Base-by-base conservation (phyloP, 2,888 invertebrate species). In the Phoenoteleia sp. region DNA sequence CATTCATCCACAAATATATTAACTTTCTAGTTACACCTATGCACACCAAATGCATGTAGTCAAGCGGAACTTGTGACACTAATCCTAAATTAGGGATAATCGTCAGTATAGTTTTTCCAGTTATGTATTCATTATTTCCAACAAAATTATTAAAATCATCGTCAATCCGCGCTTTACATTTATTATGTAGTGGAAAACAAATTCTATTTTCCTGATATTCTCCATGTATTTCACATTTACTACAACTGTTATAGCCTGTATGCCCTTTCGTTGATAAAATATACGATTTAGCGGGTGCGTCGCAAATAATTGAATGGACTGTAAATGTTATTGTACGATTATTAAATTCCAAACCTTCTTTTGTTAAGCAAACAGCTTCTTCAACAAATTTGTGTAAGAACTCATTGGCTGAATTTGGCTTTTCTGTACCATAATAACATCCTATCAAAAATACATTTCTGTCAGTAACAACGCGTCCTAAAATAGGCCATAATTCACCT, bases 271-370 rank as follows among this genome's bases (percentile, higher is more conserved):
- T 49, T 1, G 1, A 7, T 21, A 49, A 49, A 49, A 49, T 49
- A 23, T 13, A 62, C 1, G 42, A 39, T 62, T 62, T 62, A n/a
- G 62, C 62, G 0, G 62, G 62, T 42, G 33, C 25, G n/a, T 62
- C 62, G 9, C 19, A 15, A 19, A 58, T 36, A 5, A 58, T 36
- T 15, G 49, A 49, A 13, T 49, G 49, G 4, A 49, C 23, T 11
- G 21, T 3, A 21, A 49, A 49, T 6, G 5, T 13, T 23, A 49
- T 23, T 3, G 2, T 11, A 11, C 23, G 21, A 13, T 23, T 2
- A 5, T 49, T 23, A 23, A 13, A 49, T 9, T 7, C 1, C 3
- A 49, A 23, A 11, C 49, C 23, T 11, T 49, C 13, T 49, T 3
- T 6, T 3, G 21, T 49, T 13, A 49, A 49, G 23, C 4, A 19